A percentile compares a stretch with the other conserved stretches of the same genome.
phyloP scores from a whole-genome alignment of 2,797 vertebrate species.

The Urocyon cinereoargenteus region DNA sequence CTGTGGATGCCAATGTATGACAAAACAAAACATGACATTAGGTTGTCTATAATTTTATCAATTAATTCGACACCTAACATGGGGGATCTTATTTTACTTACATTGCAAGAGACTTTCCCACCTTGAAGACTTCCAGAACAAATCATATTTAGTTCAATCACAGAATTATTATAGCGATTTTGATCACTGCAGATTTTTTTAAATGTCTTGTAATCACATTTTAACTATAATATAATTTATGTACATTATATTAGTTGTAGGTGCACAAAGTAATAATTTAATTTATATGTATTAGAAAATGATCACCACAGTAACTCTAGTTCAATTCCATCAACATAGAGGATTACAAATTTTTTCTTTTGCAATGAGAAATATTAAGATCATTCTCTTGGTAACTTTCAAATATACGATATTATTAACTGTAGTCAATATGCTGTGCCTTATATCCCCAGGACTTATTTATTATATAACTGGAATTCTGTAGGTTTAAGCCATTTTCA shows the following conservation, averaged over 20 bases:
- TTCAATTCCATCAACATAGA: neutral
- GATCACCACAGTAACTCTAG: neutral
- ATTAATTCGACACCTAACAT: neutral
- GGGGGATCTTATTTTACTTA: slow-evolving; percentile 78
- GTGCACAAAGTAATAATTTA: neutral
- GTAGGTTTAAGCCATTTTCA: neutral
- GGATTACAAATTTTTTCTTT: neutral
- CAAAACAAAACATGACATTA: neutral
- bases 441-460: neutral
- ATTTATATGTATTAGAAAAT: neutral
- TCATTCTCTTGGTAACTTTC: neutral
- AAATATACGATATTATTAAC: neutral
- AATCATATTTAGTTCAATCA: slow-evolving; percentile 84
- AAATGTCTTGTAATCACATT: neutral
- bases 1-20: neutral
- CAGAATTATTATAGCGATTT: slow-evolving; percentile 55
- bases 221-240: neutral
- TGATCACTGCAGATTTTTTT: slow-evolving; percentile 78
- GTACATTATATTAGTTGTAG: neutral
- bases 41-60: fast-evolving
- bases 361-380: neutral
- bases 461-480: neutral
- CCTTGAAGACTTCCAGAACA: slow-evolving; percentile 76
- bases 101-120: slow-evolving; percentile 79
- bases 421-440: neutral